Conservation (phyloP, 2,888 invertebrate genomes). For the Euzetes globulus region DNA sequence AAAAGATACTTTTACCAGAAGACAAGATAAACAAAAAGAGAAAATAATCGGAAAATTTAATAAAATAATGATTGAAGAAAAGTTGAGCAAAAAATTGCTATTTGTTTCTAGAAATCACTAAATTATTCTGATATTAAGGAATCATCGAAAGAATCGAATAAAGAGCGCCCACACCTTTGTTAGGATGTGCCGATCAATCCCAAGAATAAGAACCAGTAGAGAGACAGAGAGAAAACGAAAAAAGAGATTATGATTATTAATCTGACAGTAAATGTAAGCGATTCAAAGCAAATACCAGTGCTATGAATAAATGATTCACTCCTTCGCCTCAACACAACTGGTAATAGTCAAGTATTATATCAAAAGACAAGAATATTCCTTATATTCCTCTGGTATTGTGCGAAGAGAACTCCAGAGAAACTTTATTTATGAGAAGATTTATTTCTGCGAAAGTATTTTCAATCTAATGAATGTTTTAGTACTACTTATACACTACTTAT, state of each 20-base stretch:
- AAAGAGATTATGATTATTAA: not conserved
- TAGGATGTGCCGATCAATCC: no score
- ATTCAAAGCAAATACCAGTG: not conserved
- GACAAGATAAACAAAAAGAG: not conserved
- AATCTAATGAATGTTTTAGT: constrained; percentile 3
- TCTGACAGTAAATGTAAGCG: not conserved
- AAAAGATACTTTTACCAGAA: no score
- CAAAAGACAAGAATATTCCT: constrained; percentile 2
- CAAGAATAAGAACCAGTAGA: no score
- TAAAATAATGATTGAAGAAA: not conserved
- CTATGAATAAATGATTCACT: constrained; percentile 18
- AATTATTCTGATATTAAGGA: no score
- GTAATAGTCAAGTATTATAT: not conserved
- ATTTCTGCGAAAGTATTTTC: not conserved
- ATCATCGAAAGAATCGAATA: no score
- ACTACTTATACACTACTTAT: not conserved
- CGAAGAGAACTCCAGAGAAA: not conserved
- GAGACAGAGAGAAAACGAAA: no score
- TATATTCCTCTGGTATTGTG: not conserved
- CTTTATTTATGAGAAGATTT: not conserved
- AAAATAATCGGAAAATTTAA: not conserved
- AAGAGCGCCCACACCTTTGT: no score
- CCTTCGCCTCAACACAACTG: not conserved
- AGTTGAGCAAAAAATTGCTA: not conserved
- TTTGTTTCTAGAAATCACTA: no score